Evolutionary conservation across 2,113 vertebrate genomes (phyloP), one percentile per base, ranked within the genome.

Genomic region (Lucifuga dentata): DNA sequence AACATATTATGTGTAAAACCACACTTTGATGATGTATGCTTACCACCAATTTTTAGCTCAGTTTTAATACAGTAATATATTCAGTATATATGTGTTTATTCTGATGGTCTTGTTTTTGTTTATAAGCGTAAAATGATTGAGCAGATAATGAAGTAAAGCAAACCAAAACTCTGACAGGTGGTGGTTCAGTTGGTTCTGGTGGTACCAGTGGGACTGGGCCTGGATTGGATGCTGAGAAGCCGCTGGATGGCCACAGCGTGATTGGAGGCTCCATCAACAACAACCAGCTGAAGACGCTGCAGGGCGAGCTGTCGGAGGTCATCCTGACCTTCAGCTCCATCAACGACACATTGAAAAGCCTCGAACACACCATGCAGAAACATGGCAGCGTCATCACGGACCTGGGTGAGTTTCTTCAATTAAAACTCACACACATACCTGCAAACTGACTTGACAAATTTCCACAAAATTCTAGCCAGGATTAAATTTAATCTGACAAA

Each of bases 231-330:
- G 24, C 87, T 5, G 86, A 88, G 13, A 93, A 90, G 5, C 93
- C 94, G 0, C 80, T 98, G 15, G 95, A 97, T 0, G 96, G 96
- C 20, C 95, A 97, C 84, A 94, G 94, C 0, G 92, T 98, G 41
- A 94, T 95, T 0, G 93, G 94, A 13, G 94, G 93, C 61, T 88
- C 85, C 19, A 82, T 92, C 0, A 87, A 88, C 26, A 88, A 86
- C 10, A 87, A 88, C 13, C 94, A 96, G 59, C 89, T 98, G 11
- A 93, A 92, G 85, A 91, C 78, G 0, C 88, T 99, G 59, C 96
- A 96, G 50, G 93, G 89, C 0, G 92, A 97, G 73, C 85, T 99
- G 13, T 93, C 93, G 0, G 90, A 92, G 5, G 94, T 95, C 16
- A 94, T 97, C 29, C 76, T 94, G 9, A 93, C 93, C 39, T 95